Evolutionary conservation across 1,140 invertebrate genomes (phyloP).

Genomic region (Dolichoris vasculosae): DNA sequence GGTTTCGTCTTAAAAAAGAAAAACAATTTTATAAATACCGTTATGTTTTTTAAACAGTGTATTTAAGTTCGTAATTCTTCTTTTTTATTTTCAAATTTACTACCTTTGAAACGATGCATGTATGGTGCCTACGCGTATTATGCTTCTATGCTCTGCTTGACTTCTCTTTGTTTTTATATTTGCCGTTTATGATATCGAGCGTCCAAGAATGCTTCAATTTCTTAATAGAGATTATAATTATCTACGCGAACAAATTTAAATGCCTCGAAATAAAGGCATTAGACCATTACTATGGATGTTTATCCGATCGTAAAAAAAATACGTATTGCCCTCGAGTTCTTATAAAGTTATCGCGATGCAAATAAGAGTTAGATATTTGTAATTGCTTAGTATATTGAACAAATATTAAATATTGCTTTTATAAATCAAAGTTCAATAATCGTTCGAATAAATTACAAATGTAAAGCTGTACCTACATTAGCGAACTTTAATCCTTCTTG

Average conservation of each 20-base stretch:
- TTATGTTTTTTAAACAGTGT: too few relatives aligned
- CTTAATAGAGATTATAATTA: neutral
- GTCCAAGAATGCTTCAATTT: neutral
- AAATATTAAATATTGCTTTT: neutral
- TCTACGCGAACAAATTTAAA: neutral
- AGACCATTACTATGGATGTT: neutral
- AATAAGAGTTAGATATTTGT: neutral
- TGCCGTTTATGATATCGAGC: neutral
- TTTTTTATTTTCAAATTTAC: neutral
- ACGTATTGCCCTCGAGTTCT: neutral
- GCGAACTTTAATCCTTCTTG: neutral
- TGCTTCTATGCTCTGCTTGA: neutral
- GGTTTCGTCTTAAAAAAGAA: neutral
- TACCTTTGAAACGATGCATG: neutral
- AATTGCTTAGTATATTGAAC: neutral
- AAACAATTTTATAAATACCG: too few relatives aligned
- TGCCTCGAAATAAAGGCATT: neutral
- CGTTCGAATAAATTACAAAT: neutral
- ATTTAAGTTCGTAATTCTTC: too few relatives aligned
- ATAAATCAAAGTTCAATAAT: neutral
- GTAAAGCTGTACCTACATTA: too few relatives aligned
- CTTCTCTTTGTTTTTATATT: neutral
- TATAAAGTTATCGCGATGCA: neutral
- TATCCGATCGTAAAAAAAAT: neutral
- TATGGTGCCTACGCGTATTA: neutral